phyloP scores from a whole-genome alignment of 1,140 invertebrate species.

The Philopotamus ludificatus region DNA sequence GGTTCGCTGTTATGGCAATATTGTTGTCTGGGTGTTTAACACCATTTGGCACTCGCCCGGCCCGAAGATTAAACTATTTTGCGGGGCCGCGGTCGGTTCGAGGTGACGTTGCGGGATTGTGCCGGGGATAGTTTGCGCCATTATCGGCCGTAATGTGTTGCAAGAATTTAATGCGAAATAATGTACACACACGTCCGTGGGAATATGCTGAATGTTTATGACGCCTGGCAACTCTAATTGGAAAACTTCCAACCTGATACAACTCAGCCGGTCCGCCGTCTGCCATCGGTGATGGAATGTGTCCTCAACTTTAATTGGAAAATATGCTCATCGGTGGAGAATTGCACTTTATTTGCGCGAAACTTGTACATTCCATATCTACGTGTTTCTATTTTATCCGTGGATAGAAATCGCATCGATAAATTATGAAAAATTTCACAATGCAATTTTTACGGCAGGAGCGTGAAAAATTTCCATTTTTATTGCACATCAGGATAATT shows the following conservation, averaged over 20 bases:
- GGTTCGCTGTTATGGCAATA: conserved; percentile 3
- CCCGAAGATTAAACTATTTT: conserved; percentile 36
- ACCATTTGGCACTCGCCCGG: conserved; percentile 26
- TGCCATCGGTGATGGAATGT: too few species aligned
- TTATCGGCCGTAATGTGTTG: neutral
- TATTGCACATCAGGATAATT: too few species aligned
- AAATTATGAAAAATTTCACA: too few species aligned
- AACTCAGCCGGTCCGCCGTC: too few species aligned
- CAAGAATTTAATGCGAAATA: neutral
- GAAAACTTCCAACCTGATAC: conserved; percentile 26
- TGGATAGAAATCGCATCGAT: too few species aligned
- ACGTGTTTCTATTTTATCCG: too few species aligned
- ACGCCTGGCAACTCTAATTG: conserved; percentile 15
- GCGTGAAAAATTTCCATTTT: too few species aligned
- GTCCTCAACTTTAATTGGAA: too few species aligned
- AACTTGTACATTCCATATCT: too few species aligned
- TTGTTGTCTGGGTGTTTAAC: conserved; percentile 26
- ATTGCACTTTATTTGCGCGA: too few species aligned
- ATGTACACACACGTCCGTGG: neutral
- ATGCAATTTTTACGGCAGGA: too few species aligned
- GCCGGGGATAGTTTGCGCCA: conserved; percentile 14
- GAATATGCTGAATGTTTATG: neutral
- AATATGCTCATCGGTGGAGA: too few species aligned
- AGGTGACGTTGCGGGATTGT: conserved; percentile 24
- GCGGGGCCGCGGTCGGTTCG: neutral